These are phyloP conservation scores for Sinocyclocheilus rhinocerous DNA, from an alignment of 2,113 vertebrate species.

Conservation along the genomic window DNA sequence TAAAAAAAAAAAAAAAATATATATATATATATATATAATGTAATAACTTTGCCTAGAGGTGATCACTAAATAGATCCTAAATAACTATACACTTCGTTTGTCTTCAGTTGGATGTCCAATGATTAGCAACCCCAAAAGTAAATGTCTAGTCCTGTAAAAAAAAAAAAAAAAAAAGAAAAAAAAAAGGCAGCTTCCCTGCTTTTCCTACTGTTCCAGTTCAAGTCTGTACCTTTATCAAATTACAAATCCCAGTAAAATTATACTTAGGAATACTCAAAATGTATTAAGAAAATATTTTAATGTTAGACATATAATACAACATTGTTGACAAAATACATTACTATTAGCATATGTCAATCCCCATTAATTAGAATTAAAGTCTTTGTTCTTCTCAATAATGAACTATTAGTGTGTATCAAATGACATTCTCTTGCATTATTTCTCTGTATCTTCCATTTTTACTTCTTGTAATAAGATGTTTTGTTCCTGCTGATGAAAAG, in stretches of 20 bases:
- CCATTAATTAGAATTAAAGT: too few species aligned
- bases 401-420: neutral
- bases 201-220: too few species aligned
- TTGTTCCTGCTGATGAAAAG: slow-evolving; percentile 15
- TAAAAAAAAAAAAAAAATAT: too few species aligned
- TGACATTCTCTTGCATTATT: neutral
- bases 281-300: too few species aligned
- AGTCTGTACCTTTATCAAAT: neutral
- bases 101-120: neutral
- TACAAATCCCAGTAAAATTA: neutral
- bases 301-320: too few species aligned
- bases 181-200: too few species aligned
- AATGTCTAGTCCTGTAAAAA: neutral
- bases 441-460: neutral
- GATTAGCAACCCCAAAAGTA: neutral
- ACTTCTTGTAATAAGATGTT: slow-evolving; percentile 14
- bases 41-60: neutral
- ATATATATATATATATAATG: too few species aligned
- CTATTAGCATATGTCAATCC: neutral
- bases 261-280: neutral
- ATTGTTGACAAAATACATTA: too few species aligned
- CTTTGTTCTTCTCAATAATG: too few species aligned
- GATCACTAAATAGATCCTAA: neutral
- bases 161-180: neutral
- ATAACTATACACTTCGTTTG: neutral